Evolutionary conservation across 2,113 vertebrate genomes (phyloP).

Genomic region (Gymnorhina tibicen): DNA sequence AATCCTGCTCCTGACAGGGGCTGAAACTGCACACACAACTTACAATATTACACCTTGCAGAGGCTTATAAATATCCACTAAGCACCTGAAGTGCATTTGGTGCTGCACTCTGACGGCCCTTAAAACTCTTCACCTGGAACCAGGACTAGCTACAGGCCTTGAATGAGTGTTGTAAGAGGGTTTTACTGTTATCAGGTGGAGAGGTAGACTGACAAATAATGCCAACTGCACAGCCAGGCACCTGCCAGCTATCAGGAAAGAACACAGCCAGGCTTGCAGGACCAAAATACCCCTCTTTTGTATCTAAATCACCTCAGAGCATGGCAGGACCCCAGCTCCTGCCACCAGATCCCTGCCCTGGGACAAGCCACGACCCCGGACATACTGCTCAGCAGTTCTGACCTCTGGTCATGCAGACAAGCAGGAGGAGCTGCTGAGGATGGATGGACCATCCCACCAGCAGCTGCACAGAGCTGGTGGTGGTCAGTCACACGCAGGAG

Average conservation of each 20-base stretch:
- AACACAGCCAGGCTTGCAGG: not conserved
- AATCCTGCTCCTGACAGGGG: not conserved
- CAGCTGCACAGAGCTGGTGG: not conserved
- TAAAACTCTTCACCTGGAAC: not conserved
- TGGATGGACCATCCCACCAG: not conserved
- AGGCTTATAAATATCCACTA: constrained; percentile 1
- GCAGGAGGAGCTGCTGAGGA: not conserved
- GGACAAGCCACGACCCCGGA: accelerated
- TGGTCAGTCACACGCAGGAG: not conserved
- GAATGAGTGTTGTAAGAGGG: not conserved
- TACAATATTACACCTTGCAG: not conserved
- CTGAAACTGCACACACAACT: not conserved
- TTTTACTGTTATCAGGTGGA: not conserved
- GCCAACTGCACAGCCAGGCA: not conserved
- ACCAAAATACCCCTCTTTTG: not conserved
- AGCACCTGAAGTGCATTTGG: not conserved
- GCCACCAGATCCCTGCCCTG: not conserved
- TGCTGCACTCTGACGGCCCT: not conserved
- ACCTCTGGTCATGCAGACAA: not conserved
- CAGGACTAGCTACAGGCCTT: not conserved
- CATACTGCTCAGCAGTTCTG: not conserved
- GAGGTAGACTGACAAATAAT: not conserved
- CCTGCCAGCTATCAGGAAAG: not conserved
- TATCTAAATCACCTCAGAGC: not conserved
- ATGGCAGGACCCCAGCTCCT: not conserved